Conservation (phyloP, 2,888 invertebrate genomes). For the Dendrolimus pini region DNA sequence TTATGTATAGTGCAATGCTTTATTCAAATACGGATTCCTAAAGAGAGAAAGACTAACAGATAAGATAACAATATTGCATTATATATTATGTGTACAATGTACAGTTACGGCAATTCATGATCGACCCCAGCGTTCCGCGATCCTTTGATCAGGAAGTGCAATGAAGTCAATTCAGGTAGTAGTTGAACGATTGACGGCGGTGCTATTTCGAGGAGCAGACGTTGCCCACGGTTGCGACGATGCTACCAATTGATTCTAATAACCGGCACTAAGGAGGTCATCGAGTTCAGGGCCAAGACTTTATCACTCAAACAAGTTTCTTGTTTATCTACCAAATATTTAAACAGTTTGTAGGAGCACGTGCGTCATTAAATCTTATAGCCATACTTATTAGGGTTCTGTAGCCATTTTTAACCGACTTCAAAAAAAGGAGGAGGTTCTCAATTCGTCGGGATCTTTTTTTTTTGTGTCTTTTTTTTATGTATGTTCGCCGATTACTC, state of each 20-base stretch:
- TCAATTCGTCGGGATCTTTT: too few relatives aligned
- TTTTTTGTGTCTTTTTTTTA: too few relatives aligned
- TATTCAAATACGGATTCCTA: too few relatives aligned
- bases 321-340: slow-evolving; percentile 37
- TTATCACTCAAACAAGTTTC: slow-evolving; percentile 31
- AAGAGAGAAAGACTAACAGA: too few relatives aligned
- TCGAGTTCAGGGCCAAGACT: slow-evolving; percentile 48
- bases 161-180: slow-evolving; percentile 27
- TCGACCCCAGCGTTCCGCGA: slow-evolving; percentile 7
- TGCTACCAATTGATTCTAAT: slow-evolving; percentile 41
- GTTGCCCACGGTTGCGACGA: slow-evolving; percentile 20
- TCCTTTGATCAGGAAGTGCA: slow-evolving; percentile 26
- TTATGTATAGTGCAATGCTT: too few relatives aligned
- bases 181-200: slow-evolving; percentile 15
- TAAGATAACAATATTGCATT: too few relatives aligned
- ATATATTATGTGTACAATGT: too few relatives aligned
- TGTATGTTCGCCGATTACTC: too few relatives aligned
- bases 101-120: too few relatives aligned
- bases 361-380: slow-evolving; percentile 32
- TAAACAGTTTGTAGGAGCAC: slow-evolving; percentile 30
- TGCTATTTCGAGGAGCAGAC: slow-evolving; percentile 30
- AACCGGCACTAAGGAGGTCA: slow-evolving; percentile 38
- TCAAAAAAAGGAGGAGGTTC: too few relatives aligned
- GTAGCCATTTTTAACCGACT: too few relatives aligned
- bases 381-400: slow-evolving; percentile 17